A percentile compares a stretch with the other conserved stretches of the same genome.
Conservation (phyloP, 2,797 vertebrate species). For the Sandelia bainsii region DNA sequence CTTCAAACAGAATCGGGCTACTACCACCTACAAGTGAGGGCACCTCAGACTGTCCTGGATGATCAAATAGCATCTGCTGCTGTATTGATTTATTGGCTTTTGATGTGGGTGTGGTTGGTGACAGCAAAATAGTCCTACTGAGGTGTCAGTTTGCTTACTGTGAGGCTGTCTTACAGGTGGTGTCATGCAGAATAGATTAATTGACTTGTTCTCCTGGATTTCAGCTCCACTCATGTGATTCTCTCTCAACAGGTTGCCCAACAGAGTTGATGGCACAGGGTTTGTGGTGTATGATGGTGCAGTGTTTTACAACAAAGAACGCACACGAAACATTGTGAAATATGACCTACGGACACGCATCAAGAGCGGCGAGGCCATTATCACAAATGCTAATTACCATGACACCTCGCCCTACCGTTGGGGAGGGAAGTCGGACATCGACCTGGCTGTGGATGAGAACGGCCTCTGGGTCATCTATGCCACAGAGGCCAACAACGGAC, state of each 20-base stretch:
- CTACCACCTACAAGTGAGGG: conserved; percentile 92
- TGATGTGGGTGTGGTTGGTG: conserved; percentile 59
- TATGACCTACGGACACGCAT: conserved; percentile 94
- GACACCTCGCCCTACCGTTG: conserved; percentile 96
- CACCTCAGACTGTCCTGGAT: conserved; percentile 62
- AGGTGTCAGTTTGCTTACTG: conserved; percentile 46
- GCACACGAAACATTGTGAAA: conserved; percentile 95
- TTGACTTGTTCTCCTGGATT: conserved; percentile 33
- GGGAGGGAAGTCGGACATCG: conserved; percentile 97
- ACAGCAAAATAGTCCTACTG: conserved; percentile 44
- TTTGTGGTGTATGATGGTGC: conserved; percentile 97
- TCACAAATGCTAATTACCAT: conserved; percentile 95
- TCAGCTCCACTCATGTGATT: conserved; percentile 22
- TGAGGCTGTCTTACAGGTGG: conserved; percentile 49
- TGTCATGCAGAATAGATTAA: conserved; percentile 45
- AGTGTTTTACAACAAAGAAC: conserved; percentile 97
- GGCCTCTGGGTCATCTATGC: conserved; percentile 97
- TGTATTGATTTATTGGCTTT: conserved; percentile 75
- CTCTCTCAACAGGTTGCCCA: conserved; percentile 86
- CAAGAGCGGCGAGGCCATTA: conserved; percentile 95
- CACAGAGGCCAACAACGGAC: conserved; percentile 92
- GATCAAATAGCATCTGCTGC: conserved; percentile 70
- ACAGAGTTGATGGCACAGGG: conserved; percentile 94
- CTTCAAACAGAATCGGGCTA: conserved; percentile 89
- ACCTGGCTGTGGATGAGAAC: conserved; percentile 95